Evolutionary conservation across 2,113 vertebrate species (phyloP), one percentile per base, ranked within the genome.

Genomic region (Notiomystis cincta): DNA sequence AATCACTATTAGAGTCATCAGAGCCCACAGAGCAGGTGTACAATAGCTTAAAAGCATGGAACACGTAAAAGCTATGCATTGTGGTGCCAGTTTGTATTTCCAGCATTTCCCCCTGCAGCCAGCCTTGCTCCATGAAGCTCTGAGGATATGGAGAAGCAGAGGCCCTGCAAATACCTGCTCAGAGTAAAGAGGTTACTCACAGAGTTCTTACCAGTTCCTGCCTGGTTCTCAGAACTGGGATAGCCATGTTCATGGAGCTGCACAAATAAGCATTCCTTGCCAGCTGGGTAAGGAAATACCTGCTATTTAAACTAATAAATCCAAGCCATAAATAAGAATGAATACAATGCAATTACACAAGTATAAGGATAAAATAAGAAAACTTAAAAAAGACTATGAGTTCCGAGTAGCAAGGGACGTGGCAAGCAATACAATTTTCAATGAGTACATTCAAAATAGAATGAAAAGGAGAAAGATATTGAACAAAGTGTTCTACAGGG

Each of bases 1-100:
- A 69, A 38, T 54, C 28, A 25, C 35, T 33, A 1, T 0, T 57
- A 24, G 45, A 67, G 9, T 27, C 76, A 16, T 62, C 37, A 77
- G 42, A 47, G 47, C 30, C 13, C 22, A 27, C 21, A 40, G 4
- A 66, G 13, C 0, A 1, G 8, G 13, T 28, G 8, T 42, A 40
- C 10, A 40, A 13, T 6, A 33, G 4, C 23, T 76, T 72, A 38
- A 57, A 91, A 66, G 5, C 23, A 14, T 5, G 6, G 16, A 38
- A 51, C 24, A 61, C 51, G 6, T 57, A 40, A 51, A 53, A 38
- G 7, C 21, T 44, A 15, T 0, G 0, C 11, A 12, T 1, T 53
- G 17, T 18, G 5, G 2, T 3, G 4, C 15, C 3, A 3, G 4
- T 65, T 89, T 37, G 14, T 33, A 10, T 51, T 65, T 94, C 30